Percentiles rank a stretch among this genome's conserved stretches.
These are phyloP conservation scores for Drosophila fulvimacula DNA, from an alignment of 2,888 invertebrate species.

Conservation along the genomic window DNA sequence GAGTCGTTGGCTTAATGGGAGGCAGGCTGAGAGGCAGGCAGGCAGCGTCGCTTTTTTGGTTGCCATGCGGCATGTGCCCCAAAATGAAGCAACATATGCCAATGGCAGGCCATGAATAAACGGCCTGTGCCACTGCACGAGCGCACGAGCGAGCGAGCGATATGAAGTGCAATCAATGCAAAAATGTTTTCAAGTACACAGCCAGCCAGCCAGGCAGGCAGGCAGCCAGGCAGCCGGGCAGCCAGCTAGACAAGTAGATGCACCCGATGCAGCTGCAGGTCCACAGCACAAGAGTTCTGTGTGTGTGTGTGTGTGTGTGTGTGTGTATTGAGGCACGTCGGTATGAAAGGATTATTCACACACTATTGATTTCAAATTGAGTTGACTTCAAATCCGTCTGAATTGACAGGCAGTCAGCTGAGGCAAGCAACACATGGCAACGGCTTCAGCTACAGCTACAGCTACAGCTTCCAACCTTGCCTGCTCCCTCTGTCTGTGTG, in stretches of 20 bases:
- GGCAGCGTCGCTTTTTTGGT: slow-evolving; percentile 61
- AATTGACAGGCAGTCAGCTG: slow-evolving; percentile 79
- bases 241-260: slow-evolving; percentile 51
- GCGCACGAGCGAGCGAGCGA: slow-evolving; percentile 36
- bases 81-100: slow-evolving; percentile 72
- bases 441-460: slow-evolving; percentile 33
- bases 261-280: slow-evolving; percentile 8
- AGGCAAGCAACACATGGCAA: slow-evolving; percentile 64
- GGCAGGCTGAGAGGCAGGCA: slow-evolving; percentile 35
- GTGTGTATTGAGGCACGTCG: slow-evolving; percentile 50
- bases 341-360: slow-evolving; percentile 84
- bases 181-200: slow-evolving; percentile 75
- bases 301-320: slow-evolving; percentile 14
- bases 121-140: slow-evolving; percentile 42
- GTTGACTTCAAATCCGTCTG: slow-evolving; percentile 84
- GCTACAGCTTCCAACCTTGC: slow-evolving; percentile 4
- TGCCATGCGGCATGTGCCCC: slow-evolving; percentile 54
- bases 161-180: slow-evolving; percentile 83
- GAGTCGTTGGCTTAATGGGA: slow-evolving; percentile 56
- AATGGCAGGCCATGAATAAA: slow-evolving; percentile 67
- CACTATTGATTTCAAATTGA: slow-evolving; percentile 85
- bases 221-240: slow-evolving; percentile 27
- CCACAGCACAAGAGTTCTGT: slow-evolving; percentile 16
- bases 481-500: not conserved
- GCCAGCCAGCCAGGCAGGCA: slow-evolving; percentile 16